These are phyloP conservation scores for Orthochromis indermauri DNA, from an alignment of 2,113 vertebrate species.

Conservation along the genomic window DNA sequence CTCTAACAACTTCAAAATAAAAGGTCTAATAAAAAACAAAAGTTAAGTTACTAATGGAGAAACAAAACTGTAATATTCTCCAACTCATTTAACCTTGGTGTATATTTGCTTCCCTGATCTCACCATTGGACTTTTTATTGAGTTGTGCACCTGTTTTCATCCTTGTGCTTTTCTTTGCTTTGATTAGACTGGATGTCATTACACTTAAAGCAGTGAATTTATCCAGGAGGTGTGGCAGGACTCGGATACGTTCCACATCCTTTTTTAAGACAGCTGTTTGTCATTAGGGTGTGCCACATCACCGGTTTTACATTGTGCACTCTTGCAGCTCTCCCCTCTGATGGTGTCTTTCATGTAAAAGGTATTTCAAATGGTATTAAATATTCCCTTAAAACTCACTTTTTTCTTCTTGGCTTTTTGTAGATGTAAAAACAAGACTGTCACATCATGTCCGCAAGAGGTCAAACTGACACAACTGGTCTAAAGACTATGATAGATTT, in stretches of 20 bases:
- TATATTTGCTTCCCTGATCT: neutral
- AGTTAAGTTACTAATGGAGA: neutral
- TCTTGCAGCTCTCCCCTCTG: neutral
- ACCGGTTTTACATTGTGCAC: neutral
- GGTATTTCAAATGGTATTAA: constrained; percentile 44
- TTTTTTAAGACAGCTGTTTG: neutral
- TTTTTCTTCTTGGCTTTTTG: neutral
- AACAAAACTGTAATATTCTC: constrained; percentile 1
- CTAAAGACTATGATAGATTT: neutral
- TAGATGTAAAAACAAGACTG: neutral
- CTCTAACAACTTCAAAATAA: neutral
- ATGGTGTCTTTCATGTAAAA: constrained; percentile 39
- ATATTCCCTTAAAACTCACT: neutral
- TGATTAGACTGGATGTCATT: neutral
- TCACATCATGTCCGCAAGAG: neutral
- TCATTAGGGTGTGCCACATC: neutral
- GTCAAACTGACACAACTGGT: neutral
- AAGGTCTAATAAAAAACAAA: neutral
- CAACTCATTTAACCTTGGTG: neutral
- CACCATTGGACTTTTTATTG: constrained; percentile 1
- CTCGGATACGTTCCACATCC: neutral
- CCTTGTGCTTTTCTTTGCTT: neutral
- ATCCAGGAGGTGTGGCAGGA: neutral
- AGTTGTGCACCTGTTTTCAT: neutral
- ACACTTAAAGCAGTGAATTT: neutral